phyloP scores from a whole-genome alignment of 2,113 vertebrate genomes.

The Sclerurus mexicanus region DNA sequence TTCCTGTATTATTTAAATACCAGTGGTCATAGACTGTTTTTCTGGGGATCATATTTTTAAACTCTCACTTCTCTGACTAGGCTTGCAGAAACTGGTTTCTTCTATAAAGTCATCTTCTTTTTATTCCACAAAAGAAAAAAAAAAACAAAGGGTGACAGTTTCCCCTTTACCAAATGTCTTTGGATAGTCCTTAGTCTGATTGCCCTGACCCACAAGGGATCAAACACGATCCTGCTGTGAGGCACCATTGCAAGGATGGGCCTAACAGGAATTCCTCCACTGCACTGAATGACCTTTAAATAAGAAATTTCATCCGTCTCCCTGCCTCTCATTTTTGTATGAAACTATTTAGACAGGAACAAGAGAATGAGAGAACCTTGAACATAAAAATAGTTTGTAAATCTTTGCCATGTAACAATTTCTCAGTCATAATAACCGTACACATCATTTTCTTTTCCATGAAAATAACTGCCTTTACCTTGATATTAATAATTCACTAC shows the following conservation, averaged over 20 bases:
- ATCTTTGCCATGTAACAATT: conserved; percentile 27
- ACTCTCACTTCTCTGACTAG: neutral
- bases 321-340: neutral
- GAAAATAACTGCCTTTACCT: conserved; percentile 35
- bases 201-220: neutral
- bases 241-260: neutral
- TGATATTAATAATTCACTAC: conserved; percentile 30
- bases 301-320: neutral
- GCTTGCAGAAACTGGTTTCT: neutral
- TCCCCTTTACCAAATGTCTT: neutral
- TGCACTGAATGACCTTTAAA: neutral
- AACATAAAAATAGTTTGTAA: conserved; percentile 11
- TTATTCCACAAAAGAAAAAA: neutral
- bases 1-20: neutral
- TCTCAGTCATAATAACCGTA: conserved; percentile 9
- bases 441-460: neutral
- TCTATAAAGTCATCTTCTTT: neutral
- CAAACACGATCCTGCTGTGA: neutral
- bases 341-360: neutral
- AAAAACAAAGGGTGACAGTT: neutral
- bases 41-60: neutral
- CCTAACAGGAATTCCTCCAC: neutral
- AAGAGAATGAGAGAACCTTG: neutral
- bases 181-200: neutral
- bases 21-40: neutral